Conservation (phyloP, 2,113 vertebrate species). For the Brachionichthys hirsutus region DNA sequence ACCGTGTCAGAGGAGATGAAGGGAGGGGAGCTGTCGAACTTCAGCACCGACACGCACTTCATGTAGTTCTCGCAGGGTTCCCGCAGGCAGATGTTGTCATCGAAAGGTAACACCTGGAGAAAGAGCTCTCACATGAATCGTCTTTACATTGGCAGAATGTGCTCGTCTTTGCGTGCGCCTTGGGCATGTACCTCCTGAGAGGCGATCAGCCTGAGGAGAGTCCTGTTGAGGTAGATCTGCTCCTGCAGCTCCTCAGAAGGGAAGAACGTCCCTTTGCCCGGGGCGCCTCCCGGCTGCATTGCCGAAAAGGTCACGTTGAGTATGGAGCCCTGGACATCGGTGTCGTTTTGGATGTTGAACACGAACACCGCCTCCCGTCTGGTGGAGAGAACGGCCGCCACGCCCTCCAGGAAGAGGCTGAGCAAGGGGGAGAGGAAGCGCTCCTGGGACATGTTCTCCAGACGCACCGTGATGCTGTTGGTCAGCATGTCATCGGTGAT, state of each 20-base stretch:
- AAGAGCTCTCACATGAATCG: not conserved
- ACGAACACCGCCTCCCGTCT: conserved; percentile 87
- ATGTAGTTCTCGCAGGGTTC: conserved; percentile 99
- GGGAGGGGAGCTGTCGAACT: conserved; percentile 93
- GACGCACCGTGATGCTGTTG: conserved; percentile 95
- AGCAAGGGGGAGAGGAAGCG: conserved; percentile 92
- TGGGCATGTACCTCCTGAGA: conserved; percentile 78
- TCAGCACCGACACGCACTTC: conserved; percentile 95
- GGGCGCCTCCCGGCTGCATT: conserved; percentile 82
- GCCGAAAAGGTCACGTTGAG: conserved; percentile 96
- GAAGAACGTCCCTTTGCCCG: conserved; percentile 82
- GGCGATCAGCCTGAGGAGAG: conserved; percentile 86
- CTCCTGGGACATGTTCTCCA: conserved; percentile 99
- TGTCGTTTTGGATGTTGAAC: conserved; percentile 97
- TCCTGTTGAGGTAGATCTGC: conserved; percentile 95
- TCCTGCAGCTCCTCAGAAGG: conserved; percentile 95
- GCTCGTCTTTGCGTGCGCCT: not conserved
- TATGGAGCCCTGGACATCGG: conserved; percentile 88
- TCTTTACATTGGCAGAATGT: not conserved
- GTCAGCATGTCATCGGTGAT: conserved; percentile 98
- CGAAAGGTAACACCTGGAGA: conserved; percentile 88
- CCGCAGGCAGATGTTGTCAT: conserved; percentile 95
- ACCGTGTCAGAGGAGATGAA: conserved; percentile 92
- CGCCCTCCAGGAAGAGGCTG: conserved; percentile 88
- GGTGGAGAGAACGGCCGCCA: conserved; percentile 91